Conservation (phyloP, 2,113 vertebrate genomes). For the Tapirus terrestris region DNA sequence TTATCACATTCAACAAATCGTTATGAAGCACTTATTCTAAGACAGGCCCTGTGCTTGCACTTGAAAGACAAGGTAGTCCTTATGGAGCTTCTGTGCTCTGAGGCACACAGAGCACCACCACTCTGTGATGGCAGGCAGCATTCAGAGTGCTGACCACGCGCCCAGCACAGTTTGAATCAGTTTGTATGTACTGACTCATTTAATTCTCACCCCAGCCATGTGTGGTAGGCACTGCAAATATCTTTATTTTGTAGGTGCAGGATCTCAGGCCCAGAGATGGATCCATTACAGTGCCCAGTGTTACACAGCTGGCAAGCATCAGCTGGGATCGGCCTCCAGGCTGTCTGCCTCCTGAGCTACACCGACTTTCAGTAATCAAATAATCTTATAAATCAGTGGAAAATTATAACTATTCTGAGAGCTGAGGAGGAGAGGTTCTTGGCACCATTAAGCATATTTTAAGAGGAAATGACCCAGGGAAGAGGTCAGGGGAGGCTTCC, state of each 20-base stretch:
- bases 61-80: neutral
- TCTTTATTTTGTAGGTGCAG: constrained; percentile 58
- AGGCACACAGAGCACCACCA: neutral
- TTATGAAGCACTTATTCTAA: neutral
- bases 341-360: neutral
- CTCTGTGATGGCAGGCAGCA: neutral
- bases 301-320: neutral
- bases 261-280: neutral
- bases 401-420: neutral
- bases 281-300: neutral
- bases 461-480: neutral
- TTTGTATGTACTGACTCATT: accelerated
- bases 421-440: neutral
- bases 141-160: no score
- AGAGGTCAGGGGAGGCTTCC: neutral
- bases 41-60: neutral
- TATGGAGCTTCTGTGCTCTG: neutral
- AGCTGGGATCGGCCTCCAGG: neutral
- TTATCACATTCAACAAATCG: neutral
- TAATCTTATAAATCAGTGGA: neutral
- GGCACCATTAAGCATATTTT: neutral
- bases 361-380: neutral
- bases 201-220: neutral
- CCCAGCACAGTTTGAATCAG: accelerated
- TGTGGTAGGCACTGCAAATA: no score